Evolutionary conservation across 2,113 vertebrate species (phyloP).

Genomic region (Barnardius zonarius): DNA sequence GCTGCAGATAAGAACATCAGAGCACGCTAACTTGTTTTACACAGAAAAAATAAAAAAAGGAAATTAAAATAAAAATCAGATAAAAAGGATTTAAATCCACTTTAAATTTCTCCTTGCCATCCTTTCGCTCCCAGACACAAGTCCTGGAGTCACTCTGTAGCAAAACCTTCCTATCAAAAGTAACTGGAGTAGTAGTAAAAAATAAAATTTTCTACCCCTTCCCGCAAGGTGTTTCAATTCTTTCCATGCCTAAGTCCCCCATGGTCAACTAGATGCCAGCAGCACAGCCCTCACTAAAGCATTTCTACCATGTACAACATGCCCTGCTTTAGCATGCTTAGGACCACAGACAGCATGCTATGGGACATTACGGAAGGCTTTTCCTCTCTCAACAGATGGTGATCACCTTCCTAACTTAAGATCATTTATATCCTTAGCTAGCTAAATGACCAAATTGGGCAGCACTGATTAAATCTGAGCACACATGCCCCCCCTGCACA

Average conservation of each 20-base stretch:
- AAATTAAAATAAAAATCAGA: neutral
- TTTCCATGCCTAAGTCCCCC: neutral
- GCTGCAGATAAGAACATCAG: neutral
- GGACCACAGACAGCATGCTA: neutral
- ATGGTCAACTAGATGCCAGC: neutral
- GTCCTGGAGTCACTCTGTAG: neutral
- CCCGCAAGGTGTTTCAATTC: neutral
- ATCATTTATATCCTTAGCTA: neutral
- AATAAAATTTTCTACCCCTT: neutral
- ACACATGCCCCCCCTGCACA: fast-evolving
- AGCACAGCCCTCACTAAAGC: neutral
- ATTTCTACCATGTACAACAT: neutral
- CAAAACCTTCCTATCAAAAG: neutral
- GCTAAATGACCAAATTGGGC: neutral
- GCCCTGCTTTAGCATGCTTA: neutral
- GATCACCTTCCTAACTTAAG: neutral
- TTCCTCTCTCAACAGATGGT: neutral
- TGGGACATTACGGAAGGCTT: neutral
- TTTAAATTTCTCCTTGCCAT: neutral
- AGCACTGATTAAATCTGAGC: neutral
- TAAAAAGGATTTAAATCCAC: neutral
- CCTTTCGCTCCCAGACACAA: neutral
- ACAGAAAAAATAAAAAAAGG: neutral
- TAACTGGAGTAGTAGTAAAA: neutral
- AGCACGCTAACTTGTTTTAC: fast-evolving